Evolutionary conservation across 2,888 invertebrate genomes (phyloP).

Genomic region (Abrostola triplasia): DNA sequence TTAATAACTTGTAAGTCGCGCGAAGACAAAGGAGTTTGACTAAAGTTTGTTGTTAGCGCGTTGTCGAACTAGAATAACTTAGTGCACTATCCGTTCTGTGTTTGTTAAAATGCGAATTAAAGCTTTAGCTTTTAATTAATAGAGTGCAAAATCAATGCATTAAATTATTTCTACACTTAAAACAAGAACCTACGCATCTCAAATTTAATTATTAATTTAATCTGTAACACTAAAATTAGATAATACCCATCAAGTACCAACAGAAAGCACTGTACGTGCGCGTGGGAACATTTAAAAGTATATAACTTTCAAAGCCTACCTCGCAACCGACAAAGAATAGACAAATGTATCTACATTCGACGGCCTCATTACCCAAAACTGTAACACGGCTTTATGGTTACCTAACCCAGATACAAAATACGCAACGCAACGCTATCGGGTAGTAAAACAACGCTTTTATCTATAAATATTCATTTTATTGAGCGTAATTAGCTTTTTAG

Average conservation of each 20-base stretch:
- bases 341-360: slow-evolving; percentile 22
- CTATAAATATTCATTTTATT: slow-evolving; percentile 55
- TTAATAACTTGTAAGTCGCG: slow-evolving; percentile 32
- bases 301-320: background rate
- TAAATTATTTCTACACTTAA: background rate
- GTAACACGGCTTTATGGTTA: slow-evolving; percentile 44
- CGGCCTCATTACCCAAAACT: slow-evolving; percentile 43
- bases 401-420: slow-evolving; percentile 47
- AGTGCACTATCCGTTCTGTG: slow-evolving; percentile 30
- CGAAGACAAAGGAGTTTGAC: slow-evolving; percentile 44
- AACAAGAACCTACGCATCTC: background rate
- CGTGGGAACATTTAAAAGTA: background rate
- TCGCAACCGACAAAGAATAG: slow-evolving; percentile 30
- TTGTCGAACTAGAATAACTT: slow-evolving; percentile 38
- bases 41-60: slow-evolving; percentile 28
- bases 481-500: slow-evolving; percentile 12
- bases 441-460: slow-evolving; percentile 48
- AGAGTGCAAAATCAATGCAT: slow-evolving; percentile 18
- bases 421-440: slow-evolving; percentile 26
- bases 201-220: slow-evolving; percentile 2
- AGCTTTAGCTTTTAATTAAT: slow-evolving; percentile 20
- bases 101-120: slow-evolving; percentile 21
- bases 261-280: background rate
- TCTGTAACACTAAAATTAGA: background rate
- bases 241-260: background rate